Evolutionary conservation across 2,113 vertebrate species (phyloP).

Genomic region (Hypomesus transpacificus): DNA sequence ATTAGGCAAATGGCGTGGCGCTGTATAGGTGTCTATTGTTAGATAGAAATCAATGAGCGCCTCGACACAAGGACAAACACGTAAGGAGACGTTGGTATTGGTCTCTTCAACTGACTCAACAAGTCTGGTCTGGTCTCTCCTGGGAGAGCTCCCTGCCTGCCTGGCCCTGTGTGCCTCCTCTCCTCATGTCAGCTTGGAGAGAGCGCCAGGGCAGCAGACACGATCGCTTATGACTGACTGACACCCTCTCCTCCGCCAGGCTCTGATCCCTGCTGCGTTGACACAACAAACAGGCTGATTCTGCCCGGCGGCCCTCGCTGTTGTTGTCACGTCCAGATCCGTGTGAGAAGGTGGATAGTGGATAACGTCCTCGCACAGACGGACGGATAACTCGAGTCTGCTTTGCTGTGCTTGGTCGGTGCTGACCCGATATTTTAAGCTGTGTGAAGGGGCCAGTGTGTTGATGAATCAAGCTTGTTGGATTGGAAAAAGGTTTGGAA

Average conservation of each 20-base stretch:
- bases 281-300: constrained; percentile 53
- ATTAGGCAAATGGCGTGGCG: not conserved
- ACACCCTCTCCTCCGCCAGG: constrained; percentile 41
- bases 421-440: too few relatives aligned
- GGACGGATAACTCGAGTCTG: too few relatives aligned
- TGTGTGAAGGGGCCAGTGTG: too few relatives aligned
- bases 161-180: too few relatives aligned
- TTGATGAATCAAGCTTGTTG: too few relatives aligned
- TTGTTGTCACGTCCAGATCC: constrained; percentile 33
- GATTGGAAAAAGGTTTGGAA: too few relatives aligned
- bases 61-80: not conserved
- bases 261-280: constrained; percentile 40
- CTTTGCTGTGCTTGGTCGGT: too few relatives aligned
- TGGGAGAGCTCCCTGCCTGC: not conserved
- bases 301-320: constrained; percentile 42
- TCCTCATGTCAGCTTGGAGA: not conserved
- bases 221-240: constrained; percentile 45
- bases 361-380: too few relatives aligned
- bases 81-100: constrained; percentile 18
- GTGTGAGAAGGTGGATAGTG: too few relatives aligned
- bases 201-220: constrained; percentile 17
- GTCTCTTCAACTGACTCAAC: constrained; percentile 24
- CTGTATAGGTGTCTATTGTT: constrained; percentile 1
- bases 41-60: constrained; percentile 23
- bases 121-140: constrained; percentile 34